A percentile compares a stretch with the other conserved stretches of the same genome.
Evolutionary conservation across 2,113 vertebrate genomes (phyloP).

Genomic region (Acrocephalus arundinaceus): DNA sequence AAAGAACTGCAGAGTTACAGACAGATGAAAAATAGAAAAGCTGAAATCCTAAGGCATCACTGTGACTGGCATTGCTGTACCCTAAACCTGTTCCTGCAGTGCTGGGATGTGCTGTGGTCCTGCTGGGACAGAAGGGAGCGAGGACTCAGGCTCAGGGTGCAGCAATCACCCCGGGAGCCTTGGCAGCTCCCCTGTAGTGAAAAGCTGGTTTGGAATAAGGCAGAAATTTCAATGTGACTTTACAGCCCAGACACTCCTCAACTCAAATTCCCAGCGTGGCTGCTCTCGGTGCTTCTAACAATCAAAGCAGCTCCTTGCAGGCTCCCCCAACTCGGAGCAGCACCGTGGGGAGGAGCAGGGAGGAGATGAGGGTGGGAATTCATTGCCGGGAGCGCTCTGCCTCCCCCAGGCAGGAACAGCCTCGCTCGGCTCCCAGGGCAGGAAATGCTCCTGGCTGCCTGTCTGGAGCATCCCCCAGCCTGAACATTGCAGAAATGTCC

Average conservation of each 20-base stretch:
- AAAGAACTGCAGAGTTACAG: neutral
- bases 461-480: neutral
- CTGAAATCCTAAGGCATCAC: too few species aligned
- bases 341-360: neutral
- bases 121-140: neutral
- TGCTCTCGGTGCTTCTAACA: neutral
- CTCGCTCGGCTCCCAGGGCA: too few species aligned
- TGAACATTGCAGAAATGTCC: rapidly evolving
- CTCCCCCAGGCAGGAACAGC: neutral
- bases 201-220: neutral
- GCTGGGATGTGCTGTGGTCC: neutral
- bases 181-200: neutral
- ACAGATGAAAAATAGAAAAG: rapidly evolving
- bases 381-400: rapidly evolving
- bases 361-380: neutral
- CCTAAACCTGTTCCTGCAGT: neutral
- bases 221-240: neutral
- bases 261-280: neutral
- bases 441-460: neutral
- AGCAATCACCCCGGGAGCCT: neutral
- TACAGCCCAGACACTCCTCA: neutral
- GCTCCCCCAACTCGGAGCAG: neutral
- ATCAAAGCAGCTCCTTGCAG: neutral
- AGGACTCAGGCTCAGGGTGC: neutral
- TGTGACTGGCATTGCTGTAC: neutral